Conservation (phyloP, 2,113 vertebrate species). For the Platichthys stellatus region DNA sequence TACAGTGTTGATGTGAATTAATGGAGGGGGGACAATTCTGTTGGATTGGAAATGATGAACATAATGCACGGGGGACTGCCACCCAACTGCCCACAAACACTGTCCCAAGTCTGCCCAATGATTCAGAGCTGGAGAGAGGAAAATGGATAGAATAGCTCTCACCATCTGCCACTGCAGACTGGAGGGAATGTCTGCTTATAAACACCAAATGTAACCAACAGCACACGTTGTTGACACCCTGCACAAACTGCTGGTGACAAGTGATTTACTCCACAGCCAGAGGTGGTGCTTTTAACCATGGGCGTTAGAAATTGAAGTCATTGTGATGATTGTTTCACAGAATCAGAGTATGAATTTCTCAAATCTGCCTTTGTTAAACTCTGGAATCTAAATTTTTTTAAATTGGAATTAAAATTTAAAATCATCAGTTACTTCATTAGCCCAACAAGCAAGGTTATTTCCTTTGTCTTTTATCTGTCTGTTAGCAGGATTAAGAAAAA, state of each 20-base stretch:
- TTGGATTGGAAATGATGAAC: slow-evolving; percentile 36
- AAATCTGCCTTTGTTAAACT: not conserved
- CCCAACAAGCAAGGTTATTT: too few species aligned
- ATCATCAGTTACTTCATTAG: not conserved
- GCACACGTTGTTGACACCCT: slow-evolving; percentile 30
- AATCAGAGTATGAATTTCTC: too few species aligned
- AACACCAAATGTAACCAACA: slow-evolving; percentile 26
- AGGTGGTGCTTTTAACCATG: slow-evolving; percentile 3
- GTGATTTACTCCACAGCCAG: slow-evolving; percentile 10
- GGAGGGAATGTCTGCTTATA: slow-evolving; percentile 26
- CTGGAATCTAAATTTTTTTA: not conserved
- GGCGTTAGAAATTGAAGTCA: not conserved
- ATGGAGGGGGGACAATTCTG: slow-evolving; percentile 12
- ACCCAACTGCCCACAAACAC: slow-evolving; percentile 17
- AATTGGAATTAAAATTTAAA: too few species aligned
- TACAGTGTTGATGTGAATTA: slow-evolving; percentile 18
- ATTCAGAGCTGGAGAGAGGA: slow-evolving; percentile 29
- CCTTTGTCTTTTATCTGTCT: too few species aligned
- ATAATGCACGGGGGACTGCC: slow-evolving; percentile 26
- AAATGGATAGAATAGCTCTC: slow-evolving; percentile 10
- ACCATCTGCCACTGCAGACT: slow-evolving; percentile 43
- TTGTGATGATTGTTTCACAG: not conserved
- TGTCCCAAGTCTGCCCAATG: slow-evolving; percentile 13
- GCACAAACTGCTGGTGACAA: slow-evolving; percentile 12
- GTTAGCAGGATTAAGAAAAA: too few species aligned